Conservation (phyloP, 1,140 invertebrate genomes). For the Ditylenchus dipsaci region DNA sequence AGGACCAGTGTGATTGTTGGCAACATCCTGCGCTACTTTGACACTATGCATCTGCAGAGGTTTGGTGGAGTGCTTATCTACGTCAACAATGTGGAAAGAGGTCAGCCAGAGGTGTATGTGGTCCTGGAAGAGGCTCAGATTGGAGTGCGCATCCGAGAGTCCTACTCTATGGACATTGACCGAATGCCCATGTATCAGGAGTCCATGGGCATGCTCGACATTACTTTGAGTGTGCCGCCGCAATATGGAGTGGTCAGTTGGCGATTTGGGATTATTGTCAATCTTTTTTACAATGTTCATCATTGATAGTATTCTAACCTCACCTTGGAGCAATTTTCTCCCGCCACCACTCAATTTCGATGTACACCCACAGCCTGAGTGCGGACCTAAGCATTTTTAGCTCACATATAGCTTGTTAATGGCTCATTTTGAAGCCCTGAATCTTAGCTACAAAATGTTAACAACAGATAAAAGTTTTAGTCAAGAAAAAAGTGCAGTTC, state of each 20-base stretch:
- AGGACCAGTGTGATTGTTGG: constrained; percentile 55
- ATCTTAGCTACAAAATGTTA: too few species aligned
- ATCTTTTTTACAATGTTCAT: too few species aligned
- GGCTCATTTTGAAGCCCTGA: too few species aligned
- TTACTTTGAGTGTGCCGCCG: constrained; percentile 51
- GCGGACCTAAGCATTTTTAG: too few species aligned
- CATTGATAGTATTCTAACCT: too few species aligned
- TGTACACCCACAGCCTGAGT: too few species aligned
- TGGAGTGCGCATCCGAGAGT: constrained; percentile 54
- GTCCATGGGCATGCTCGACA: constrained; percentile 55
- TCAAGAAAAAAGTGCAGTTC: too few species aligned
- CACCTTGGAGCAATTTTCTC: too few species aligned
- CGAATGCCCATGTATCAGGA: constrained; percentile 56
- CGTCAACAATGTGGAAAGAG: constrained; percentile 57
- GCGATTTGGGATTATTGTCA: not conserved
- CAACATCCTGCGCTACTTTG: constrained; percentile 57
- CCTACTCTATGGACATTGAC: constrained; percentile 56
- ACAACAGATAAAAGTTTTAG: too few species aligned
- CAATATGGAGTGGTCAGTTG: constrained; percentile 57
- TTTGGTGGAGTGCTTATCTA: constrained; percentile 57
- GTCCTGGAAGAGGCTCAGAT: constrained; percentile 58
- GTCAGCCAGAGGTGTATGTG: constrained; percentile 56
- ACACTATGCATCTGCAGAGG: constrained; percentile 55
- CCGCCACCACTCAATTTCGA: too few species aligned
- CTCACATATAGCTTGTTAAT: too few species aligned